These are phyloP conservation scores for Nasonia vitripennis DNA, from an alignment of 1,140 invertebrate species.

Conservation along the genomic window DNA sequence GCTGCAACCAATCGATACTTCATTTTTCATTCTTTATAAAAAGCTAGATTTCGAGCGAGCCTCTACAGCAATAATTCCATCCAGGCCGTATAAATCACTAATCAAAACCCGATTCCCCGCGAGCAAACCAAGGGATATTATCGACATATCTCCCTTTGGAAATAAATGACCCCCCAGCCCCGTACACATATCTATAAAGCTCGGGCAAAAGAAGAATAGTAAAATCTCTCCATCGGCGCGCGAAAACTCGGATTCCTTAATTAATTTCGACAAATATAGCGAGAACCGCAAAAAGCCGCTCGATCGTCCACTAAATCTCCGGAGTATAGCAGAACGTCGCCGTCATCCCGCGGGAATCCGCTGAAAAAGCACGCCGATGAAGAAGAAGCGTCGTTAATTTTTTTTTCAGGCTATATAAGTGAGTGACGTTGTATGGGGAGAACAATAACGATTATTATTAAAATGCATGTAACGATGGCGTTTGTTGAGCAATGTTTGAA, in stretches of 20 bases:
- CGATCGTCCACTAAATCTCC: background rate
- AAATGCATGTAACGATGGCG: no score
- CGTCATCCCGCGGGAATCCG: background rate
- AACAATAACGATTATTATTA: background rate
- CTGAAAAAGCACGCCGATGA: background rate
- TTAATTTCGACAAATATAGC: constrained; percentile 38
- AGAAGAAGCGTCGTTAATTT: background rate
- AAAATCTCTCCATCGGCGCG: constrained; percentile 6
- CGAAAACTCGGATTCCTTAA: constrained; percentile 4
- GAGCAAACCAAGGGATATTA: constrained; percentile 1
- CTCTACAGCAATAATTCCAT: constrained; percentile 17
- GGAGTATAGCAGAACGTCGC: background rate
- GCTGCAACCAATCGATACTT: background rate
- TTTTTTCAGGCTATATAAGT: background rate
- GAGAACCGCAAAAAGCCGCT: background rate
- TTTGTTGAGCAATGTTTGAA: no score
- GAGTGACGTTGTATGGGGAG: no score
- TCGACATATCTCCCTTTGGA: constrained; percentile 16
- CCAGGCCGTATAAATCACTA: constrained; percentile 19
- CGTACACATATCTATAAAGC: background rate
- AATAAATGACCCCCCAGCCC: background rate
- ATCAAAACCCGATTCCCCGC: constrained; percentile 30
- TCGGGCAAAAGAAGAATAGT: background rate
- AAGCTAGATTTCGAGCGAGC: background rate
- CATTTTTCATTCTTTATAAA: background rate